Percentiles rank a stretch among this genome's conserved stretches.
These are phyloP conservation scores for Drosophila elegans DNA, from an alignment of 1,140 invertebrate genomes.

Conservation along the genomic window DNA sequence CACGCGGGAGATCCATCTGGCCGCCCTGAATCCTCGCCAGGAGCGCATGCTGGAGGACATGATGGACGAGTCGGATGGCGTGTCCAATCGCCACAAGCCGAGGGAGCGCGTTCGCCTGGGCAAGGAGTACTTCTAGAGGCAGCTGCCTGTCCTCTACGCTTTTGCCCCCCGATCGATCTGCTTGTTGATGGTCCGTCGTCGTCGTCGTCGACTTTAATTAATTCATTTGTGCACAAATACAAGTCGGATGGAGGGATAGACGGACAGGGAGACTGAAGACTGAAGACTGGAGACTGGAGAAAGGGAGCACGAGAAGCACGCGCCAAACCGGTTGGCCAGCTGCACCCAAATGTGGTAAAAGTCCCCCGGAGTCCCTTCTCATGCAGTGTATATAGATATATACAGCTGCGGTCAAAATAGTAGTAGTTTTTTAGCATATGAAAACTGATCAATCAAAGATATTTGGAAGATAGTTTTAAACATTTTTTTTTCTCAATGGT, in stretches of 20 bases:
- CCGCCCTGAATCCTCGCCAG: slow-evolving; percentile 59
- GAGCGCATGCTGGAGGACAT: slow-evolving; percentile 62
- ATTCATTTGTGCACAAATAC: slow-evolving; percentile 70
- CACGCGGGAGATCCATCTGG: slow-evolving; percentile 67
- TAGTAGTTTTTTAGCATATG: too few species aligned
- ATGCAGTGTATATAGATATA: too few species aligned
- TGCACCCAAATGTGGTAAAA: slow-evolving; percentile 65
- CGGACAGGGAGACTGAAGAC: background rate
- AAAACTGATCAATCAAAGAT: too few species aligned
- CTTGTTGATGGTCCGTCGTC: slow-evolving; percentile 31
- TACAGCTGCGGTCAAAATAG: too few species aligned
- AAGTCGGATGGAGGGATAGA: slow-evolving; percentile 15
- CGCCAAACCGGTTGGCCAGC: slow-evolving; percentile 77
- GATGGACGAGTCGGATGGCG: slow-evolving; percentile 63
- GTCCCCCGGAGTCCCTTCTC: background rate
- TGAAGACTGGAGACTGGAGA: slow-evolving; percentile 2
- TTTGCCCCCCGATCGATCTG: background rate
- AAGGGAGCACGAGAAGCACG: slow-evolving; percentile 40
- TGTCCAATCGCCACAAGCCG: slow-evolving; percentile 13
- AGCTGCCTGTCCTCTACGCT: background rate
- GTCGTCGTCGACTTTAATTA: slow-evolving; percentile 65
- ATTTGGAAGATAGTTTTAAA: too few species aligned
- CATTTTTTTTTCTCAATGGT: too few species aligned
- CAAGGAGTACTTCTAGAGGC: slow-evolving; percentile 66
- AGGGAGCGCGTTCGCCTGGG: slow-evolving; percentile 42